These are phyloP conservation scores for Smittia sp. DNA, from an alignment of 2,888 invertebrate genomes.

Conservation along the genomic window DNA sequence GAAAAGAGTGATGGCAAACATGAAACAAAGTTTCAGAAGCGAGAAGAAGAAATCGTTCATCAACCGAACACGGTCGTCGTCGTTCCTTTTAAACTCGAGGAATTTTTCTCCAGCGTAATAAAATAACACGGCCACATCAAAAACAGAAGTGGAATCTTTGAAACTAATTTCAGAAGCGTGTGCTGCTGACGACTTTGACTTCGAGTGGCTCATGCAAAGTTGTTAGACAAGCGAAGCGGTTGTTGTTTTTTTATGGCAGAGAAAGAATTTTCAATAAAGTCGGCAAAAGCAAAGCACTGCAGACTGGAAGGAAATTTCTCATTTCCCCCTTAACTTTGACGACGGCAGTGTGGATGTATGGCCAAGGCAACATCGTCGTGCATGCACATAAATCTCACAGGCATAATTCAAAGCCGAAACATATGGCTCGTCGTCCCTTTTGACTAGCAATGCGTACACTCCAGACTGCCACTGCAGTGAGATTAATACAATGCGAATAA, in stretches of 20 bases:
- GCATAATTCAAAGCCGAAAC: background rate
- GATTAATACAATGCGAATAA: background rate
- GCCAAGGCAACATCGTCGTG: background rate
- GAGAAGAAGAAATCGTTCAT: background rate
- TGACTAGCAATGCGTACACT: background rate
- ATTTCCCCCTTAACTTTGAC: background rate
- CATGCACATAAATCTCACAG: slow-evolving; percentile 14
- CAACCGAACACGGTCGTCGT: background rate
- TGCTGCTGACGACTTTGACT: slow-evolving; percentile 33
- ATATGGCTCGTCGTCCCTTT: slow-evolving; percentile 5
- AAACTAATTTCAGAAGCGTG: slow-evolving; percentile 31
- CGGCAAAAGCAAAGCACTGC: too few relatives aligned
- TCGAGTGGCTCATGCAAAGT: slow-evolving; percentile 10
- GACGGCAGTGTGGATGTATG: background rate
- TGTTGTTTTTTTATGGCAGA: background rate
- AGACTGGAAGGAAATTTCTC: background rate
- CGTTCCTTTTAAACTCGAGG: background rate
- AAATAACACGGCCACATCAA: slow-evolving; percentile 25
- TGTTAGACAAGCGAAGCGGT: background rate
- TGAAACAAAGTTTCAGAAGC: background rate
- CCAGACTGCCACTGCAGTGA: background rate
- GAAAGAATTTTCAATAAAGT: slow-evolving; percentile 10
- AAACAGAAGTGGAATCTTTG: slow-evolving; percentile 22
- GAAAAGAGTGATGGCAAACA: background rate
- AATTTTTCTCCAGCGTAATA: background rate